phyloP scores from a whole-genome alignment of 2,888 invertebrate species.

The Trissoscelio sp. region DNA sequence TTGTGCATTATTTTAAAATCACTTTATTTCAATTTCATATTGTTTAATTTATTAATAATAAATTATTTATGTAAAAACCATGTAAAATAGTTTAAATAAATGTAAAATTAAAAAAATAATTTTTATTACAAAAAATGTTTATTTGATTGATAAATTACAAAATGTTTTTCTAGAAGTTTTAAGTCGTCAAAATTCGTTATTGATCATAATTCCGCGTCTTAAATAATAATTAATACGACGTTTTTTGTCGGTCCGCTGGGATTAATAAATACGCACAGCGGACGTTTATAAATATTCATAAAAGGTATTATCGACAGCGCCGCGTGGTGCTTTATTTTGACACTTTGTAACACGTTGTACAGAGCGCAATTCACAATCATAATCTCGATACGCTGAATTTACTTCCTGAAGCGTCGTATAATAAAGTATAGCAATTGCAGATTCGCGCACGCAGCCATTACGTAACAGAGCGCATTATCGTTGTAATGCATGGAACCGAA shows the following conservation, averaged over 20 bases:
- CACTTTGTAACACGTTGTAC: conserved; percentile 44
- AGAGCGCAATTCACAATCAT: conserved; percentile 62
- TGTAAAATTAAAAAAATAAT: too few relatives aligned
- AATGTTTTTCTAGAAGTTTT: too few relatives aligned
- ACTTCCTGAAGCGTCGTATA: conserved; percentile 61
- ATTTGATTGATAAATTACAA: too few relatives aligned
- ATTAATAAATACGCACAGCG: conserved; percentile 21
- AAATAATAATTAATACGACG: conserved; percentile 34
- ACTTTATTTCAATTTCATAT: too few relatives aligned
- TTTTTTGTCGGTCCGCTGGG: not conserved
- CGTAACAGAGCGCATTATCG: conserved; percentile 50
- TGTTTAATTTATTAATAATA: too few relatives aligned
- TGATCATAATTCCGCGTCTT: conserved; percentile 25
- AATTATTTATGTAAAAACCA: too few relatives aligned
- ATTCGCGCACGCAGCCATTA: conserved; percentile 54
- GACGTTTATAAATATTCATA: conserved; percentile 64
- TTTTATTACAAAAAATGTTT: too few relatives aligned
- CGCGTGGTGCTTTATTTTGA: conserved; percentile 57
- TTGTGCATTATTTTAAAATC: too few relatives aligned
- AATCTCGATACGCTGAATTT: conserved; percentile 66
- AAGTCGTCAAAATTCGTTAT: conserved; percentile 8
- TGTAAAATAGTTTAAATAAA: too few relatives aligned
- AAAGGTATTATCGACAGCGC: conserved; percentile 56
- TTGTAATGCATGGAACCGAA: conserved; percentile 42
- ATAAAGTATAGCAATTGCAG: conserved; percentile 61